Percentiles rank a stretch among this genome's conserved stretches.
phyloP scores from a whole-genome alignment of 2,797 vertebrate species.

The Semotilus atromaculatus region DNA sequence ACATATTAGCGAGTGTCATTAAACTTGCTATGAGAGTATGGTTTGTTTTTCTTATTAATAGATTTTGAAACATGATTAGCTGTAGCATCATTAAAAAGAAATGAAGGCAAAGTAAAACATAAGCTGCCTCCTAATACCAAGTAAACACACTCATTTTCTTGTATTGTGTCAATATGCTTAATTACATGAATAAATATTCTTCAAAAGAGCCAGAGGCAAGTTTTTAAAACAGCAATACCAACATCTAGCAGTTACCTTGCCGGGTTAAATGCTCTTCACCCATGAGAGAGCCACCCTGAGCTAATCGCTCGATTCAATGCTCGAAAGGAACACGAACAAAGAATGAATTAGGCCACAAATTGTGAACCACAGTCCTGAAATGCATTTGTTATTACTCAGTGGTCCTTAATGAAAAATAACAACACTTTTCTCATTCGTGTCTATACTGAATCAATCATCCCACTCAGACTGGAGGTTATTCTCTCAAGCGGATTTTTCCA shows the following conservation, averaged over 20 bases:
- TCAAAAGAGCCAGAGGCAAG: not conserved
- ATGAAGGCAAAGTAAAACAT: not conserved
- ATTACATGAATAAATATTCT: not conserved
- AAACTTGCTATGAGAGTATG: not conserved
- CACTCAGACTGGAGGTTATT: not conserved
- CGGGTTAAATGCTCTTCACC: not conserved
- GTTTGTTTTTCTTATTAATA: not conserved
- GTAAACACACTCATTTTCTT: not conserved
- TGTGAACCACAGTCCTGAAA: not conserved
- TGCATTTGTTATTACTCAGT: not conserved
- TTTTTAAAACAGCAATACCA: not conserved
- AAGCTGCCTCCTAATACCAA: not conserved
- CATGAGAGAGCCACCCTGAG: slow-evolving; percentile 23
- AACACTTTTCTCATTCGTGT: slow-evolving; percentile 14
- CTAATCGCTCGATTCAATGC: not conserved
- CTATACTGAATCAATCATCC: not conserved
- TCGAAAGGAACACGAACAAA: not conserved
- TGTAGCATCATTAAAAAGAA: not conserved
- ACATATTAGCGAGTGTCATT: not conserved
- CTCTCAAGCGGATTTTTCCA: not conserved
- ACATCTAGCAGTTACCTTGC: not conserved
- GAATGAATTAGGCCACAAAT: slow-evolving; percentile 17
- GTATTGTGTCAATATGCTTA: not conserved
- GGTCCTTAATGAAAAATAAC: not conserved
- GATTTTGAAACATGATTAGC: not conserved